Evolutionary conservation across 1,140 invertebrate genomes (phyloP).

Genomic region (Theocolax elegans): DNA sequence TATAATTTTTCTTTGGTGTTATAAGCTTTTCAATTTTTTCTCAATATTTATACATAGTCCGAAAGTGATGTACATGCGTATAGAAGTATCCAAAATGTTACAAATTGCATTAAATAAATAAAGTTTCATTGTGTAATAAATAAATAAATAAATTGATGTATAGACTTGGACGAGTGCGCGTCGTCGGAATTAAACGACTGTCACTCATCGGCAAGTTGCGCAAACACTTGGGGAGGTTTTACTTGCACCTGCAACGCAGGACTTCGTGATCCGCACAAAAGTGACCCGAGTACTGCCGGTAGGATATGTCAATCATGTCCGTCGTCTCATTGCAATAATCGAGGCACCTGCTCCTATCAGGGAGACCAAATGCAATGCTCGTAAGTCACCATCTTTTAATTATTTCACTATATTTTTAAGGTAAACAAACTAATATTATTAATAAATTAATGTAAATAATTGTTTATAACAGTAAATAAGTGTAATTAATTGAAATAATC

Average conservation of each 20-base stretch:
- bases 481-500: too few species aligned
- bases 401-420: too few species aligned
- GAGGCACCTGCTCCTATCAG: slow-evolving; percentile 83
- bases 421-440: too few species aligned
- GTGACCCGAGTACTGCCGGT: slow-evolving; percentile 74
- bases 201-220: slow-evolving; percentile 84
- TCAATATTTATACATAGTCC: too few species aligned
- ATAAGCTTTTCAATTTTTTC: too few species aligned
- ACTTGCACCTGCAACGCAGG: slow-evolving; percentile 85
- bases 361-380: slow-evolving; percentile 82
- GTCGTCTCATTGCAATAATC: slow-evolving; percentile 81
- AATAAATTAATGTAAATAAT: slow-evolving; percentile 6
- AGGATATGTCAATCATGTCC: slow-evolving; percentile 82
- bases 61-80: too few species aligned
- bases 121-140: too few species aligned
- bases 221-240: slow-evolving; percentile 91
- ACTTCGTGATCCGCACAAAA: slow-evolving; percentile 78
- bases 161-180: slow-evolving; percentile 93
- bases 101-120: too few species aligned
- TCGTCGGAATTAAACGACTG: slow-evolving; percentile 91
- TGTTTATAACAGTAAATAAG: too few species aligned
- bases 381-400: slow-evolving; percentile 70
- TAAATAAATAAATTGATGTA: too few species aligned
- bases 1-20: too few species aligned
- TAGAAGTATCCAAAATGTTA: too few species aligned